Evolutionary conservation across 2,113 vertebrate species (phyloP), one percentile per base, ranked within the genome.

Genomic region (Mesoclemmys tuberculata): DNA sequence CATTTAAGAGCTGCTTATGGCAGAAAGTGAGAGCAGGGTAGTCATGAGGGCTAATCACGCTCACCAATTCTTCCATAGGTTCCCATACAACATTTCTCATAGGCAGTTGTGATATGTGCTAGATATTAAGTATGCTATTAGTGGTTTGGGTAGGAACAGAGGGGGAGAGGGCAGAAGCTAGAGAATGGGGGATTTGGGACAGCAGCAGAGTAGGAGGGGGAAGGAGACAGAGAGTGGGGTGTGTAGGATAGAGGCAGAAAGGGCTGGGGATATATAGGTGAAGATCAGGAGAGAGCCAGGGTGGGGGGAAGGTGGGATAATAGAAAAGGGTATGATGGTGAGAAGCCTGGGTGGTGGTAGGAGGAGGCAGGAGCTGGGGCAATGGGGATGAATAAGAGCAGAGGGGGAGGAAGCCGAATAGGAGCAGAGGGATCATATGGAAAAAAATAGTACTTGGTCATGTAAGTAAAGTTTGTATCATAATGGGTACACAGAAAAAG

Each of bases 401-500:
- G 35, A 5, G n/a, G 61, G 16, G 31, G 19, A 71, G 21, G 35
- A 35, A 71, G 18, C 2, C 22, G 64, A 71, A 38, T 9, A 35
- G 16, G 18, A 68, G 31, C 16, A 68, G 31, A 68, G 14, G 35
- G 35, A 7, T 84, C 18, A 31, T 86, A 10, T 31, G n/a, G 5
- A 71, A 18, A 77, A 77, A 92, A 92, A 82, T 7, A 0, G 0
- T 19, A 31, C 29, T 10, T 24, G 16, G 10, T 58, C 77, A 49
- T 3, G 5, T 31, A 56, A 18, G 3, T 49, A 13, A 78, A 5
- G 6, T 55, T 55, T 84, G 52, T 35, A 5, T 26, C 46, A 24
- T 0, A 27, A 75, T 46, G 55, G 82, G 3, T 4, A 0, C 5
- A 4, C 27, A 24, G 0, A 71, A 38, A 19, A 9, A 3, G 2